Conservation (phyloP, 2,888 invertebrate genomes). For the Leptopterna dolabrata region DNA sequence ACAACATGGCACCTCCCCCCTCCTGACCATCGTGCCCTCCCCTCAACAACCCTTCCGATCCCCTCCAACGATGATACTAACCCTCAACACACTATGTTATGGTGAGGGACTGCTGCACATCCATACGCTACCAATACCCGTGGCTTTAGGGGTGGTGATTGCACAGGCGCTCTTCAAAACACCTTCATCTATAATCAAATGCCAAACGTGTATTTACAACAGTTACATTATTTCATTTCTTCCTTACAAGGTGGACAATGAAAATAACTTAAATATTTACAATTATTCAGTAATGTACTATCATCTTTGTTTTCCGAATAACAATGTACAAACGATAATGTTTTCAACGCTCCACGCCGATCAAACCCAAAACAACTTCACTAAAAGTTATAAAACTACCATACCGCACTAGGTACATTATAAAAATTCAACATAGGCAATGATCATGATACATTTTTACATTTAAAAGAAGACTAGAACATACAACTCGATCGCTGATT, state of each 20-base stretch:
- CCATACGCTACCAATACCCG: background rate
- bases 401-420: background rate
- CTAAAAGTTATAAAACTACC: background rate
- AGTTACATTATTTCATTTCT: slow-evolving; percentile 48
- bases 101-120: background rate
- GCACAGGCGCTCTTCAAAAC: background rate
- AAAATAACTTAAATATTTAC: slow-evolving; percentile 60
- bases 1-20: slow-evolving; percentile 37
- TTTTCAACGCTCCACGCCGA: slow-evolving; percentile 41
- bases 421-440: background rate
- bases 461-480: background rate
- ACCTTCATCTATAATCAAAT: slow-evolving; percentile 43
- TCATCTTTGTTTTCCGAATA: slow-evolving; percentile 33
- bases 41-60: background rate
- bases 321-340: slow-evolving; percentile 47
- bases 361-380: background rate
- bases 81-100: background rate
- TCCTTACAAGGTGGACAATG: slow-evolving; percentile 55
- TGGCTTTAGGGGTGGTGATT: background rate
- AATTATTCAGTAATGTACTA: slow-evolving; percentile 44
- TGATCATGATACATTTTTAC: background rate
- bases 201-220: slow-evolving; percentile 57
- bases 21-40: background rate
- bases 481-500: background rate
- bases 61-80: background rate